These are phyloP conservation scores for Chelonus formosanus DNA, from an alignment of 2,888 invertebrate genomes.

Conservation along the genomic window DNA sequence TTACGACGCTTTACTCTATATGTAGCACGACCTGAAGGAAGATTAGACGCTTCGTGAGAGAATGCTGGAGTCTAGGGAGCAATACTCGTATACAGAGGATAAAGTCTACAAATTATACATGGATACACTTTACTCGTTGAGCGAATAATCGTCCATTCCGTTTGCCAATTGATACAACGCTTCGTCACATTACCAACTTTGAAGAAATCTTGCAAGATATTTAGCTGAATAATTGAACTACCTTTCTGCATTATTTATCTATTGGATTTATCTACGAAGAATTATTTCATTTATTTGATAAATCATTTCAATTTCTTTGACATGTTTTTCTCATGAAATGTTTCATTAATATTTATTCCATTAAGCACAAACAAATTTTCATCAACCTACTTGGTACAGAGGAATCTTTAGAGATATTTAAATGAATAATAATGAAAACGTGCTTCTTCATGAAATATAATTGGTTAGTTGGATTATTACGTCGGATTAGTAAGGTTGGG, in stretches of 20 bases:
- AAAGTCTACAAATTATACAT: constrained; percentile 8
- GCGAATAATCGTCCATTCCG: constrained; percentile 23
- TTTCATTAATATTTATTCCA: too few species aligned
- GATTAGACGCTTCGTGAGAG: constrained; percentile 35
- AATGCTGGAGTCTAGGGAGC: neutral
- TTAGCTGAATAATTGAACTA: too few species aligned
- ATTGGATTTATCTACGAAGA: too few species aligned
- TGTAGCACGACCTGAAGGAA: constrained; percentile 32
- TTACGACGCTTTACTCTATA: constrained; percentile 40
- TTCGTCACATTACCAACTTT: neutral
- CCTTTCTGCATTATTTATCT: too few species aligned
- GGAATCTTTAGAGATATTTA: too few species aligned
- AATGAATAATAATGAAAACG: too few species aligned
- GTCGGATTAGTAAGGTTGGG: neutral
- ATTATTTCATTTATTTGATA: too few species aligned
- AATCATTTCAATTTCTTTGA: too few species aligned
- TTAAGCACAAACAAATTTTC: too few species aligned
- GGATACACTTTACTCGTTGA: constrained; percentile 16
- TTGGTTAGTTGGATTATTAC: neutral
- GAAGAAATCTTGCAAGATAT: neutral
- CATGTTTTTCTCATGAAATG: too few species aligned
- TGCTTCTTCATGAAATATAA: constrained; percentile 5
- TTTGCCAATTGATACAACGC: constrained; percentile 20
- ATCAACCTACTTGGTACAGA: too few species aligned
- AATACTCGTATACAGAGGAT: constrained; percentile 4